Percentiles rank a stretch among this genome's conserved stretches.
phyloP scores from a whole-genome alignment of 1,140 invertebrate genomes.

The Halotydeus destructor region DNA sequence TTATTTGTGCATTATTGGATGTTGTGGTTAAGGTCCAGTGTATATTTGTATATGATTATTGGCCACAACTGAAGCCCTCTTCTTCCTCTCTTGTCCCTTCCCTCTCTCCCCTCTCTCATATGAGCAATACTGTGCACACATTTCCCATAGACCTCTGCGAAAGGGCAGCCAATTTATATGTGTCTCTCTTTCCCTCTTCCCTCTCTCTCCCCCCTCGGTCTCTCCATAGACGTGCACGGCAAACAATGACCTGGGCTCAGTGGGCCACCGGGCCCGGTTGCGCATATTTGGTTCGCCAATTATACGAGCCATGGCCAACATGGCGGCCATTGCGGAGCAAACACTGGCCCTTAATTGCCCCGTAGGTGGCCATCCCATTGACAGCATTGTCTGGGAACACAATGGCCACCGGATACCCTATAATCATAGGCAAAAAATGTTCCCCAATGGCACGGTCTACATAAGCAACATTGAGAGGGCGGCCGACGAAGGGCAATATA shows the following conservation, averaged over 20 bases:
- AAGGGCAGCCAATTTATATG: too few relatives aligned
- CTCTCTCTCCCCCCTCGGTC: too few relatives aligned
- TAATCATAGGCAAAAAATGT: constrained; percentile 59
- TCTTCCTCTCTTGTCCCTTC: too few relatives aligned
- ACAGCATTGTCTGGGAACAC: constrained; percentile 27
- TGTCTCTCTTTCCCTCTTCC: too few relatives aligned
- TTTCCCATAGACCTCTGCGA: too few relatives aligned
- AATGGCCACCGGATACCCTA: constrained; percentile 45
- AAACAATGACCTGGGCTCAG: constrained; percentile 50
- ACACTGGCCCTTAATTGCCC: constrained; percentile 22
- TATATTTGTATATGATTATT: too few relatives aligned
- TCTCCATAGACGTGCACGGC: constrained; percentile 73
- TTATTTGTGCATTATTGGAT: too few relatives aligned
- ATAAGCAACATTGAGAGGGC: constrained; percentile 76
- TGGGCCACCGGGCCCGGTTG: constrained; percentile 54
- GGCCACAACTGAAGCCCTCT: too few relatives aligned
- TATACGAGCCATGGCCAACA: constrained; percentile 33
- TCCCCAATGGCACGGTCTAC: constrained; percentile 69
- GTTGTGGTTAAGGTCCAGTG: too few relatives aligned
- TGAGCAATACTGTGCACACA: too few relatives aligned
- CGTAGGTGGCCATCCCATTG: constrained; percentile 20
- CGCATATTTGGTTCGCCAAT: constrained; percentile 69
- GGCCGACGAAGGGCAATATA: constrained; percentile 80
- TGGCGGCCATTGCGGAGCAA: constrained; percentile 27
- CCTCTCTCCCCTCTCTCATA: too few relatives aligned